Evolutionary conservation across 2,797 vertebrate species (phyloP).

Genomic region (Erithacus rubecula): DNA sequence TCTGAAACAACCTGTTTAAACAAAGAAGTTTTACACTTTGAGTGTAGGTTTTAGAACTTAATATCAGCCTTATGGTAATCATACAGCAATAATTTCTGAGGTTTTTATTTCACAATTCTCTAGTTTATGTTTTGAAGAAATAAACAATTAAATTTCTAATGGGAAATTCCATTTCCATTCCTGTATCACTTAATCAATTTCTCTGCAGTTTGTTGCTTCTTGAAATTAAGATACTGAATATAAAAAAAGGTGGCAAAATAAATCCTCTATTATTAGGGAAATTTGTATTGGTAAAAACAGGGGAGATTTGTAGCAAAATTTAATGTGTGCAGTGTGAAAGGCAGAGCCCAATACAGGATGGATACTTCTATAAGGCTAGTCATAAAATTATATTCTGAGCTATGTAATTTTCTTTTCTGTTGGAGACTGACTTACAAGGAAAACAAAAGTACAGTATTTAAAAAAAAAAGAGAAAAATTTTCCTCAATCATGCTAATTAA

Average conservation of each 20-base stretch:
- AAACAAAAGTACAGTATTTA: neutral
- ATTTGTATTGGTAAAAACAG: neutral
- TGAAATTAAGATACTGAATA: neutral
- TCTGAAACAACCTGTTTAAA: neutral
- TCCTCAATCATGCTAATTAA: neutral
- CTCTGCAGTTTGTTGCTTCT: neutral
- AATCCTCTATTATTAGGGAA: neutral
- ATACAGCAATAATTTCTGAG: neutral
- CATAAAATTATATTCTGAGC: neutral
- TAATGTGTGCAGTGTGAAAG: neutral
- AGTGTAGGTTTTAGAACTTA: neutral
- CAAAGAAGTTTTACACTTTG: neutral
- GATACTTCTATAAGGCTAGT: neutral
- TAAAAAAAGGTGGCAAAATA: neutral
- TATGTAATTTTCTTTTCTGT: neutral
- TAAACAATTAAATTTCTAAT: neutral
- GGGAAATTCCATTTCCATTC: neutral
- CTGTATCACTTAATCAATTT: neutral
- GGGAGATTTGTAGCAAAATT: neutral
- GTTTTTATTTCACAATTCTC: conserved; percentile 3
- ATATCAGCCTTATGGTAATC: neutral
- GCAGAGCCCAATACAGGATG: neutral
- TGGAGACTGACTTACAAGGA: neutral
- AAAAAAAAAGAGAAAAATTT: neutral
- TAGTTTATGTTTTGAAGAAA: conserved; percentile 12